A percentile compares a stretch with the other conserved stretches of the same genome.
Evolutionary conservation across 2,888 invertebrate species (phyloP).

Genomic region (Coremacera marginata): DNA sequence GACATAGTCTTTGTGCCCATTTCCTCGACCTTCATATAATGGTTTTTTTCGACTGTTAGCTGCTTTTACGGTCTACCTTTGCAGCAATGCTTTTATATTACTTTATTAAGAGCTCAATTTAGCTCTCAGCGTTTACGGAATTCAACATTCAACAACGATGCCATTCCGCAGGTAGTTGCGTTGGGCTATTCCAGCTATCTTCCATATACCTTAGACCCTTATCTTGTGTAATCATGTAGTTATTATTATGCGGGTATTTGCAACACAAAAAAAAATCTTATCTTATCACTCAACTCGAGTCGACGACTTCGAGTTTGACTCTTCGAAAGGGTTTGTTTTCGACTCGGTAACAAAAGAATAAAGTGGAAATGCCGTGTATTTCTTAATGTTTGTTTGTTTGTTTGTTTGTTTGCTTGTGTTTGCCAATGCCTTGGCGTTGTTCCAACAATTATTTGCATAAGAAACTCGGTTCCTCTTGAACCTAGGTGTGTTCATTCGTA

Average conservation of each 20-base stretch:
- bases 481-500: neutral
- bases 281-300: slow-evolving; percentile 1
- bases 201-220: neutral
- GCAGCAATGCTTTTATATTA: no score
- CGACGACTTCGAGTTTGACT: neutral
- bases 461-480: neutral
- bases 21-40: no score
- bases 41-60: no score
- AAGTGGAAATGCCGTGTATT: no score
- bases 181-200: neutral
- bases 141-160: neutral
- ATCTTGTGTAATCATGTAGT: neutral
- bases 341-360: neutral
- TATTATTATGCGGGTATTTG: neutral
- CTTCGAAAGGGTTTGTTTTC: neutral
- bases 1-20: no score
- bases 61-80: no score
- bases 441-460: slow-evolving; percentile 19
- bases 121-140: no score
- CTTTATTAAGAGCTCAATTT: no score
- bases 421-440: neutral
- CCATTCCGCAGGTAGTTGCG: neutral
- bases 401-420: neutral
- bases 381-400: neutral
- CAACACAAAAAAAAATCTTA: slow-evolving; percentile 8